phyloP scores from a whole-genome alignment of 1,140 invertebrate genomes.

The Brachionus rubens region DNA sequence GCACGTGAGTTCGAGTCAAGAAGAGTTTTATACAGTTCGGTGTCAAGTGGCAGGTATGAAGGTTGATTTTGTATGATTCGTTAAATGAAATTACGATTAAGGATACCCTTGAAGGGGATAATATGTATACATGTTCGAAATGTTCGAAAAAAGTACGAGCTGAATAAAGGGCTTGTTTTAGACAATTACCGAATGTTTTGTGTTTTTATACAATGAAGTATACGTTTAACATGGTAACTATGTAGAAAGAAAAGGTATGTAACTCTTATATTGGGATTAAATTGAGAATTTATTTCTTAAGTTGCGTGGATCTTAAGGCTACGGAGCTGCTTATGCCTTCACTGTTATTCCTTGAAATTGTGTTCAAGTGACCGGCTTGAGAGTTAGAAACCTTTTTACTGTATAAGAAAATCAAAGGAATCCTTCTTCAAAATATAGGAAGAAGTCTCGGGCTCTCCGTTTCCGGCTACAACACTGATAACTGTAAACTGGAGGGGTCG shows the following conservation, averaged over 20 bases:
- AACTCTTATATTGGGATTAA: too few species aligned
- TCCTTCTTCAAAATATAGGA: too few species aligned
- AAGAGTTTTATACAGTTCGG: constrained; percentile 91
- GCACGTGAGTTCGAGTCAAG: constrained; percentile 84
- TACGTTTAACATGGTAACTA: constrained; percentile 93
- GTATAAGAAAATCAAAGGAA: too few species aligned
- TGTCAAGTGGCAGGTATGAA: constrained; percentile 94
- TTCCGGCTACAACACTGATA: too few species aligned
- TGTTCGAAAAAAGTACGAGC: constrained; percentile 89
- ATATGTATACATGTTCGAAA: constrained; percentile 93
- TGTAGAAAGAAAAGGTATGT: constrained; percentile 81
- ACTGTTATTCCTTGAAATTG: too few species aligned
- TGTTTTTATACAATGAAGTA: constrained; percentile 98
- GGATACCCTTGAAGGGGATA: constrained; percentile 90
- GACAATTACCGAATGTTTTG: constrained; percentile 82
- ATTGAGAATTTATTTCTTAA: too few species aligned
- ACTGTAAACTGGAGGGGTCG: too few species aligned
- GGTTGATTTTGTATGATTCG: constrained; percentile 86
- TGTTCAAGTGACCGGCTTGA: too few species aligned
- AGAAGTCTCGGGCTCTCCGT: too few species aligned
- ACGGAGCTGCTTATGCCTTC: too few species aligned
- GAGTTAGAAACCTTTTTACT: too few species aligned
- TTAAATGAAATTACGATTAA: constrained; percentile 91
- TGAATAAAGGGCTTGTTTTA: constrained; percentile 88
- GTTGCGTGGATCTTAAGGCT: too few species aligned